Evolutionary conservation across 2,888 invertebrate species (phyloP).

Genomic region (Rhingia campestris): DNA sequence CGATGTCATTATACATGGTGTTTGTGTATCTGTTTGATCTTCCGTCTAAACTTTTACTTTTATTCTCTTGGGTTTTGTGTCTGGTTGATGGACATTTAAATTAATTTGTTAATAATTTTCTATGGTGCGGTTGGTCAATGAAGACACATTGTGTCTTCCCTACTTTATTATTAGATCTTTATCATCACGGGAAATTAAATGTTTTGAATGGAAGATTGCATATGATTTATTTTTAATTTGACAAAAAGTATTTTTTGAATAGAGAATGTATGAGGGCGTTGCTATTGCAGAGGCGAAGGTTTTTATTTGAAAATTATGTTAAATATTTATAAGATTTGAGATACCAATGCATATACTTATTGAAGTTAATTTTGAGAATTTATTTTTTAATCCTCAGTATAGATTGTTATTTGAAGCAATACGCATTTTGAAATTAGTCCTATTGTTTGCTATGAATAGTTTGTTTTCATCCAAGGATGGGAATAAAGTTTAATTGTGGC

Average conservation of each 20-base stretch:
- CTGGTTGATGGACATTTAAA: slow-evolving; percentile 43
- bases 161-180: slow-evolving; percentile 17
- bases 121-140: slow-evolving; percentile 1
- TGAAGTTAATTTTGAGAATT: too few relatives aligned
- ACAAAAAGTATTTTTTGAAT: neutral
- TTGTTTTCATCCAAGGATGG: too few relatives aligned
- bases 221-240: slow-evolving; percentile 13
- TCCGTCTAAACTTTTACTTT: slow-evolving; percentile 46
- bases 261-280: neutral
- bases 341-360: too few relatives aligned
- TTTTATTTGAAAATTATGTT: too few relatives aligned
- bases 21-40: slow-evolving; percentile 16
- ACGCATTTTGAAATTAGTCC: too few relatives aligned
- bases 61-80: slow-evolving; percentile 7
- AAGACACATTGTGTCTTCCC: slow-evolving; percentile 25
- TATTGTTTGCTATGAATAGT: too few relatives aligned
- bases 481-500: too few relatives aligned
- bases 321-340: too few relatives aligned
- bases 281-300: too few relatives aligned
- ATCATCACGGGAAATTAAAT: slow-evolving; percentile 7
- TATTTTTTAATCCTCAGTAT: too few relatives aligned
- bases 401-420: too few relatives aligned
- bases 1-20: neutral
- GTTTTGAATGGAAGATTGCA: slow-evolving; percentile 1
- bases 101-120: slow-evolving; percentile 36